These are phyloP conservation scores for Leptarthrus brevirostris DNA, from an alignment of 2,888 invertebrate genomes.

Conservation along the genomic window DNA sequence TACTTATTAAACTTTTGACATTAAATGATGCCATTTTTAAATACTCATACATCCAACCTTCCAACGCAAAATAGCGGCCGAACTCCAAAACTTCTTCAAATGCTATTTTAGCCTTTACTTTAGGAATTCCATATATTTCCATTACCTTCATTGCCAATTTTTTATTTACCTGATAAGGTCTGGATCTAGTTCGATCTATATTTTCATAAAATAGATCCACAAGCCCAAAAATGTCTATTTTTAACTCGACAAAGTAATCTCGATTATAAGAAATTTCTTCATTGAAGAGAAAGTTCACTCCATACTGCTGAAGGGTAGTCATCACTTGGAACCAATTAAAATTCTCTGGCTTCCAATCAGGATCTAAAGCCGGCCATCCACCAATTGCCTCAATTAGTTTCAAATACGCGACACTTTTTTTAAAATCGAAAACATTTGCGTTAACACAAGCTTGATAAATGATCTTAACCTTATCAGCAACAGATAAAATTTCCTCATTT, in stretches of 20 bases:
- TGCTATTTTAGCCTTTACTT: not conserved
- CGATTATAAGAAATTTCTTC: not conserved
- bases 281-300: constrained; percentile 2
- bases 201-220: not conserved
- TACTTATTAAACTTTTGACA: not conserved
- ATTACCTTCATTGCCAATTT: not conserved
- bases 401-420: constrained; percentile 21
- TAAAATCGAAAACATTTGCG: constrained; percentile 19
- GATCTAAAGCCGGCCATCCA: constrained; percentile 36
- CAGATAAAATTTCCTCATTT: not conserved
- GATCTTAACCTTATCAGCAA: not conserved
- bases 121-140: not conserved
- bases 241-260: not conserved
- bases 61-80: not conserved
- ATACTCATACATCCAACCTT: not conserved
- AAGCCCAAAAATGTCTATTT: not conserved
- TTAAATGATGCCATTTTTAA: not conserved
- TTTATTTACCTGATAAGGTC: not conserved
- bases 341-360: constrained; percentile 27
- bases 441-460: constrained; percentile 25
- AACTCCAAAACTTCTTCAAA: not conserved
- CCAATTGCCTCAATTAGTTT: constrained; percentile 20
- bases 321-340: constrained; percentile 39
- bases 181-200: not conserved
- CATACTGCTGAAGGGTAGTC: not conserved